A percentile compares a stretch with the other conserved stretches of the same genome.
Evolutionary conservation across 2,797 vertebrate genomes (phyloP).

Genomic region (Poeciliopsis turneri): DNA sequence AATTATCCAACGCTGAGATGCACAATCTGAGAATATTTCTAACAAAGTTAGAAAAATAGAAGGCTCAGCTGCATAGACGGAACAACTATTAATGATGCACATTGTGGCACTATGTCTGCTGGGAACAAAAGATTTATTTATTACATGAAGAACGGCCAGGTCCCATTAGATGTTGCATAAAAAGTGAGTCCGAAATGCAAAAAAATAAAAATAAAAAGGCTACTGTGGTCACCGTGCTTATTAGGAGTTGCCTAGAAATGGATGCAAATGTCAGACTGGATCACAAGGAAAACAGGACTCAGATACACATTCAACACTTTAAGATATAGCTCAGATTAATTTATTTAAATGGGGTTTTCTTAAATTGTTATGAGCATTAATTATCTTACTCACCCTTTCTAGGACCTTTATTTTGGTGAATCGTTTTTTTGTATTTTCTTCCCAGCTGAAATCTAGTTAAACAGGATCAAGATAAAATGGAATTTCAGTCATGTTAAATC

Average conservation of each 20-base stretch:
- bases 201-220: neutral
- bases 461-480: neutral
- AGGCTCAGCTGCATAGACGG: neutral
- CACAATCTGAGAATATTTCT: neutral
- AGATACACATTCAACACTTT: neutral
- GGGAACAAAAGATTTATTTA: neutral
- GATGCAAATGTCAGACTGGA: neutral
- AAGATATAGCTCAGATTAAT: neutral
- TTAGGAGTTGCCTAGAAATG: neutral
- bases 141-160: neutral
- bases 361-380: neutral
- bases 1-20: neutral
- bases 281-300: neutral
- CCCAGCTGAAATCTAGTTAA: neutral
- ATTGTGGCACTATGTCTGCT: neutral
- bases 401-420: neutral
- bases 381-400: neutral
- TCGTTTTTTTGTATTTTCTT: neutral
- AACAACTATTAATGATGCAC: neutral
- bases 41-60: neutral
- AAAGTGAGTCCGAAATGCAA: neutral
- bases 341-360: neutral
- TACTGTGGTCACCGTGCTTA: neutral
- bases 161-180: neutral
- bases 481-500: neutral